phyloP scores from a whole-genome alignment of 2,113 vertebrate genomes.

The Megalops atlanticus region DNA sequence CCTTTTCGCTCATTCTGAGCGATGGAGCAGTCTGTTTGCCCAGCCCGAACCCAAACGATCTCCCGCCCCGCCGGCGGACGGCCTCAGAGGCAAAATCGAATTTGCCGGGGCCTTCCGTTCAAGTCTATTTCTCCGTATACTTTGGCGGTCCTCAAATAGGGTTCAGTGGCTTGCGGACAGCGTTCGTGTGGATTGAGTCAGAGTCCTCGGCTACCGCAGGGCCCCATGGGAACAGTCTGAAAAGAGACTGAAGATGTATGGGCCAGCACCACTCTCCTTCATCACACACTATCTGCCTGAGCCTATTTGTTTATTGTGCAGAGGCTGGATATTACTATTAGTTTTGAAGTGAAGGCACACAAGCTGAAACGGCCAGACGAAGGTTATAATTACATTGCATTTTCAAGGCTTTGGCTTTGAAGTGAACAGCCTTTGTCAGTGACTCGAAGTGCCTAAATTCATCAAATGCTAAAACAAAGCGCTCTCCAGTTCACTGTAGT shows the following conservation, averaged over 20 bases:
- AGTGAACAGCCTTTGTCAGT: conserved; percentile 41
- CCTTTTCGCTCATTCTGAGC: conserved; percentile 87
- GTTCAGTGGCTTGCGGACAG: conserved; percentile 90
- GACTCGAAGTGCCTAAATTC: background rate
- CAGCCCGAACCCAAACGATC: conserved; percentile 96
- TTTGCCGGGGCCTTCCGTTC: conserved; percentile 86
- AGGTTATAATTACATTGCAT: conserved; percentile 44
- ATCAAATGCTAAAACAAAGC: background rate
- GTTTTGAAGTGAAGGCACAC: conserved; percentile 75
- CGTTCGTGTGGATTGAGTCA: conserved; percentile 86
- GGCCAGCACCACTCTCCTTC: conserved; percentile 82
- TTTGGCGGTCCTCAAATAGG: conserved; percentile 94
- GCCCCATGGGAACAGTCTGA: conserved; percentile 83
- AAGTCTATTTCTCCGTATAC: conserved; percentile 83
- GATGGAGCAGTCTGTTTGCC: conserved; percentile 94
- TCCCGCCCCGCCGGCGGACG: conserved; percentile 93
- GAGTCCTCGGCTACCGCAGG: conserved; percentile 74
- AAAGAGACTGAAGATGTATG: conserved; percentile 86
- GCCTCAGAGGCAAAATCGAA: conserved; percentile 99
- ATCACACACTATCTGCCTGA: conserved; percentile 87
- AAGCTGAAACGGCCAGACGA: conserved; percentile 59
- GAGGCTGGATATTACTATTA: conserved; percentile 79
- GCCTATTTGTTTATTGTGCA: conserved; percentile 84
- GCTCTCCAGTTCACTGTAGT: too few relatives aligned
- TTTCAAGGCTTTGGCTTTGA: conserved; percentile 35